phyloP scores from a whole-genome alignment of 2,113 vertebrate species.

The Ramphastos sulfuratus region DNA sequence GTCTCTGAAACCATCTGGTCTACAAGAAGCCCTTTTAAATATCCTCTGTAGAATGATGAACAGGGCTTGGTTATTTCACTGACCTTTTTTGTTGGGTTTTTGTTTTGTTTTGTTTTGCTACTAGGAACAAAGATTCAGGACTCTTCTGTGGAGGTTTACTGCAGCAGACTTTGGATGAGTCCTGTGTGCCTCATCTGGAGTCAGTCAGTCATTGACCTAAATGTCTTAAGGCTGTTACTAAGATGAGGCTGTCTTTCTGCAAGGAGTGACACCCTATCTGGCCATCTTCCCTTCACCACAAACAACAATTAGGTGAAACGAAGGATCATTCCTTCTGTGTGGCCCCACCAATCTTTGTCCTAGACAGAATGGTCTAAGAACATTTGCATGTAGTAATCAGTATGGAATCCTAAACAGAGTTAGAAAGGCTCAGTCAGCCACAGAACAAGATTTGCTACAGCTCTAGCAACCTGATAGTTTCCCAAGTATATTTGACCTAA shows the following conservation, averaged over 20 bases:
- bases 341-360: not conserved
- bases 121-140: not conserved
- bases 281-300: not conserved
- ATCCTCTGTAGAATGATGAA: not conserved
- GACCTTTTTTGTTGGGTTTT: too few species aligned
- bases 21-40: not conserved
- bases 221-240: not conserved
- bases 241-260: not conserved
- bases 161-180: not conserved
- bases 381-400: not conserved
- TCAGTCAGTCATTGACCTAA: not conserved
- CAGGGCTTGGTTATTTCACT: not conserved
- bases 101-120: not conserved
- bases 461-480: not conserved
- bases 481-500: not conserved
- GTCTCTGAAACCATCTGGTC: not conserved
- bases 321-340: conserved; percentile 6
- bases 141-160: not conserved
- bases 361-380: conserved; percentile 11
- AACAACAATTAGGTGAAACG: not conserved
- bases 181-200: not conserved
- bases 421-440: not conserved
- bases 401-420: conserved; percentile 25
- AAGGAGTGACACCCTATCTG: not conserved
- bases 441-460: not conserved